Evolutionary conservation across 1,140 invertebrate species (phyloP).

Genomic region (Dendroctonus valens): DNA sequence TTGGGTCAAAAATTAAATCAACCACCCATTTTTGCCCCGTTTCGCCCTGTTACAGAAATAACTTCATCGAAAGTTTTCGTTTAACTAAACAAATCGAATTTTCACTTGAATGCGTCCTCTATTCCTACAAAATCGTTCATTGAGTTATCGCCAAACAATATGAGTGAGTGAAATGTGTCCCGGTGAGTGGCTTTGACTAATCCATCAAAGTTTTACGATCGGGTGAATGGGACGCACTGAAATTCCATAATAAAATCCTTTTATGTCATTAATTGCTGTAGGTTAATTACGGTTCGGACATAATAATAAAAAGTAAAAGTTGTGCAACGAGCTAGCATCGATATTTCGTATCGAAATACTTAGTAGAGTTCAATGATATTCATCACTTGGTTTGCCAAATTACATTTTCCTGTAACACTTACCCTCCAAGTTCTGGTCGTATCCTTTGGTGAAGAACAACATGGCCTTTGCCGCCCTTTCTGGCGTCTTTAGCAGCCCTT

Average conservation of each 20-base stretch:
- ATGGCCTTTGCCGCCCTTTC: slow-evolving; percentile 97
- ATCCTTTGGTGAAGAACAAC: slow-evolving; percentile 99
- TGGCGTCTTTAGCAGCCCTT: slow-evolving; percentile 95
- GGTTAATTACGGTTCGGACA: neutral
- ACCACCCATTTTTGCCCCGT: too few relatives aligned
- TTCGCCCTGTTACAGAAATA: too few relatives aligned
- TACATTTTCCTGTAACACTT: slow-evolving; percentile 42
- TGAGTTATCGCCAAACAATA: slow-evolving; percentile 6
- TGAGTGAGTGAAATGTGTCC: slow-evolving; percentile 8
- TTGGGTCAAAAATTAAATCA: too few relatives aligned
- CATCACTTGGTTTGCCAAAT: too few relatives aligned
- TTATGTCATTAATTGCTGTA: slow-evolving; percentile 3
- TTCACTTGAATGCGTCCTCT: neutral
- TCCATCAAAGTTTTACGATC: slow-evolving; percentile 18
- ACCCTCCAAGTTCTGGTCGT: slow-evolving; percentile 96
- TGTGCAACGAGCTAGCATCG: too few relatives aligned
- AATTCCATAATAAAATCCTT: slow-evolving; percentile 11
- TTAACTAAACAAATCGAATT: too few relatives aligned
- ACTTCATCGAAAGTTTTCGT: too few relatives aligned
- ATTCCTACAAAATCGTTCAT: slow-evolving; percentile 1
- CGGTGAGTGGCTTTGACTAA: slow-evolving; percentile 14
- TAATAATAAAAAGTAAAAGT: neutral
- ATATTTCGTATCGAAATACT: too few relatives aligned
- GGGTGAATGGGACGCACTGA: slow-evolving; percentile 7
- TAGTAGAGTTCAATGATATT: too few relatives aligned